Percentiles rank a stretch among this genome's conserved stretches.
Conservation (phyloP, 2,113 vertebrate species). For the Tylochromis polylepis region DNA sequence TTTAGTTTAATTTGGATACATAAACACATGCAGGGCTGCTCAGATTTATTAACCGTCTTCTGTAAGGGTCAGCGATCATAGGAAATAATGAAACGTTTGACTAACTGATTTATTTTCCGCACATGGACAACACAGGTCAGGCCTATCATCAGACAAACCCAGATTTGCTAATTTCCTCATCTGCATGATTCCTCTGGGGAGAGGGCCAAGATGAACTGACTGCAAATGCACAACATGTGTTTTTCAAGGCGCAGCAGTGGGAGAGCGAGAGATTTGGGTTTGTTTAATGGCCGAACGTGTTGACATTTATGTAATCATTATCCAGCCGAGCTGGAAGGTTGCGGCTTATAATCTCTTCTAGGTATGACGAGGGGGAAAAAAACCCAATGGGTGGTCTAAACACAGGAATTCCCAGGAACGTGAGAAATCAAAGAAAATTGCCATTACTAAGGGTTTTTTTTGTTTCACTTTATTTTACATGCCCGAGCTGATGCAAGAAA, state of each 20-base stretch:
- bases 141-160: not conserved
- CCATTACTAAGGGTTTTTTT: not conserved
- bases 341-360: not conserved
- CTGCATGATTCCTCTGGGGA: not conserved
- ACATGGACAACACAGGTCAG: not conserved
- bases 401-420: not conserved
- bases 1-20: not conserved
- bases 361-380: not conserved
- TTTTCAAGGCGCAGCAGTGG: not conserved
- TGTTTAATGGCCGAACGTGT: slow-evolving; percentile 7
- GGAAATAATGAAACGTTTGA: not conserved
- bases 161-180: not conserved
- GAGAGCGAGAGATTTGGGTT: not conserved
- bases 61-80: not conserved
- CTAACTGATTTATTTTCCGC: not conserved
- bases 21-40: not conserved
- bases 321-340: not conserved
- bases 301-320: slow-evolving; percentile 31
- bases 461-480: not conserved
- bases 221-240: slow-evolving; percentile 31
- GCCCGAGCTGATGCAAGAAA: not conserved
- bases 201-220: not conserved
- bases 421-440: not conserved
- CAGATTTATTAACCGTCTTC: not conserved
- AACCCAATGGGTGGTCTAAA: not conserved